These are phyloP conservation scores for Oreotragus oreotragus DNA, from an alignment of 2,113 vertebrate species.

Conservation along the genomic window DNA sequence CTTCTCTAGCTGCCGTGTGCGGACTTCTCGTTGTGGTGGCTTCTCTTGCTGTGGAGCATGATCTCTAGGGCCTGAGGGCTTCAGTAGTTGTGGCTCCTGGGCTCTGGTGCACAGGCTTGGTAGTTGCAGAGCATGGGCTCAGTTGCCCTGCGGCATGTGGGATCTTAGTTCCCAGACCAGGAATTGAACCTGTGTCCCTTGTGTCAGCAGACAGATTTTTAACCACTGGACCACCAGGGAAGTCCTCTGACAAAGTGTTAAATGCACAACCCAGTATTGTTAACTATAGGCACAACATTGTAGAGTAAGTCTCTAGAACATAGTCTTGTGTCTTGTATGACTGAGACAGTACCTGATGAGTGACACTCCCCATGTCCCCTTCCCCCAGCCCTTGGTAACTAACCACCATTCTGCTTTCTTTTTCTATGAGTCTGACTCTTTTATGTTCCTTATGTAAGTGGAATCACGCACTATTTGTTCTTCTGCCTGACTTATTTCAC, in stretches of 20 bases:
- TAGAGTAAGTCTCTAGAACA: not conserved
- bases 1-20: not conserved
- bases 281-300: not conserved
- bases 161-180: not conserved
- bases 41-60: too few species aligned
- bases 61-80: not conserved
- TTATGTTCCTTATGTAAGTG: not conserved
- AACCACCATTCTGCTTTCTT: not conserved
- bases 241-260: not conserved
- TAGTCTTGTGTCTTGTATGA: not conserved
- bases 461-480: not conserved
- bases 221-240: not conserved
- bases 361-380: not conserved
- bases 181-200: not conserved
- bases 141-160: not conserved
- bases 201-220: rapidly evolving
- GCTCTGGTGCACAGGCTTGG: not conserved
- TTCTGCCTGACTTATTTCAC: not conserved
- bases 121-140: rapidly evolving
- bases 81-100: not conserved
- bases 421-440: not conserved
- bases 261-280: not conserved
- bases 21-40: not conserved
- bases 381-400: not conserved
- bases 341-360: not conserved